Base-by-base conservation (phyloP, 2,888 invertebrate species). In the Macrosoma leucophasiata region DNA sequence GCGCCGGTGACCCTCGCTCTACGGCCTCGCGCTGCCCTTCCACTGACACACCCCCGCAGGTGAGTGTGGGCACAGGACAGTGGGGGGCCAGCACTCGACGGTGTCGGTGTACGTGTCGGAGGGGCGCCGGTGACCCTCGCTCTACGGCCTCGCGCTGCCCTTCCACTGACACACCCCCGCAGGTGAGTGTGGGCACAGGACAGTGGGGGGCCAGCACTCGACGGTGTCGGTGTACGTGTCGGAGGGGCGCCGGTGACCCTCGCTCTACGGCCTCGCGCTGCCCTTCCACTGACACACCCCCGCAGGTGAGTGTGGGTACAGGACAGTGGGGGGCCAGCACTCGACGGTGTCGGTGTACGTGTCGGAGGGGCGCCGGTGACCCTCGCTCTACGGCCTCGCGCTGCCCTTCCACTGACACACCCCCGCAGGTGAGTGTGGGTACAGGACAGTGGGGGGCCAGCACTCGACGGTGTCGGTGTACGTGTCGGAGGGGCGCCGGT, bases 261-360 rank as follows among this genome's bases (percentile, higher is more conserved):
- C 84, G 60, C 77, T 82, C 49, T 78, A 64, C 64, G 57, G 65
- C 57, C 65, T 64, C 36, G 55, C 74, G 55, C 68, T n/a, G 55
- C 61, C 58, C 40, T 58, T 52, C 54, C 41, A 44, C 30, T n/a
- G n/a, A n/a, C n/a, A n/a, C n/a, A n/a, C n/a, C n/a, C n/a, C n/a
- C n/a, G n/a, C n/a, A n/a, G n/a, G n/a, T n/a, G n/a, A n/a, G n/a
- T n/a, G n/a, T n/a, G n/a, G n/a, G n/a, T n/a, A n/a, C n/a, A n/a
- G n/a, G n/a, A n/a, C n/a, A n/a, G 93, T 94, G 48, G 96, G 96
- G 45, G 92, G 92, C 42, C 89, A 91, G 55, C 97, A 97, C 79
- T 91, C 90, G 52, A 89, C 91, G 45, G 90, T 96, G 53, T 92
- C 92, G 47, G 92, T 96, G 52, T 96, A 95, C 77, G 88, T 88